Evolutionary conservation across 2,888 invertebrate species (phyloP), one percentile per base, ranked within the genome.

Genomic region (Rhorus exstirpatorius): DNA sequence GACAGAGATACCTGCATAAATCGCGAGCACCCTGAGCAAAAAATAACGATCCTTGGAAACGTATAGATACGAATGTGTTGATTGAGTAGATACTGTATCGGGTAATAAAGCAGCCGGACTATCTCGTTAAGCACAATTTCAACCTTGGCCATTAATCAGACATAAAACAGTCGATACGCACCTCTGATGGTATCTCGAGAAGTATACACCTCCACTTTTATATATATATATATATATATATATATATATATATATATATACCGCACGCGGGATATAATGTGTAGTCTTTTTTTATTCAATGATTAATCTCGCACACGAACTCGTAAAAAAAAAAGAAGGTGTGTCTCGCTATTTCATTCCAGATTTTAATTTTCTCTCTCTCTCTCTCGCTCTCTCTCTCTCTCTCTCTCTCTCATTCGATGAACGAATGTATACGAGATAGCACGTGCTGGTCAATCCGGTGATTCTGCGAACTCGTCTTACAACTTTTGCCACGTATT

Each of bases 81-180:
- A 68, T 51, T 21, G 26, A 63, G 35, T 19, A 17, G 70, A 70
- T 70, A 55, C 44, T 26, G 14, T 21, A 14, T 19, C 49, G 72
- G 60, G 12, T 14, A 61, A 77, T 26, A 51, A 51, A 60, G 60
- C 38, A 24, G 4, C 35, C 35, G 10, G 63, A 4, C 17, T 58
- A 49, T 72, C 71, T 72, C 72, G 72, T 79, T 65, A 31, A 58
- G 65, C 17, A 26, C 41, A 41, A 14, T 53, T 26, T 46, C 65
- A 58, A 79, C 79, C 79, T 72, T 79, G 71, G 35, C 58, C 63
- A 72, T 79, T 71, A 71, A 79, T 72, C 71, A 65, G 35, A 72
- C 55, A 38, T 58, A 49, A 72, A 79, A 79, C 71, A 71, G 55
- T 31, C 14, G n/a, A 71, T 58, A 58, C 58, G 49, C 55, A 44